phyloP scores from a whole-genome alignment of 2,113 vertebrate genomes.

The Lota lota region DNA sequence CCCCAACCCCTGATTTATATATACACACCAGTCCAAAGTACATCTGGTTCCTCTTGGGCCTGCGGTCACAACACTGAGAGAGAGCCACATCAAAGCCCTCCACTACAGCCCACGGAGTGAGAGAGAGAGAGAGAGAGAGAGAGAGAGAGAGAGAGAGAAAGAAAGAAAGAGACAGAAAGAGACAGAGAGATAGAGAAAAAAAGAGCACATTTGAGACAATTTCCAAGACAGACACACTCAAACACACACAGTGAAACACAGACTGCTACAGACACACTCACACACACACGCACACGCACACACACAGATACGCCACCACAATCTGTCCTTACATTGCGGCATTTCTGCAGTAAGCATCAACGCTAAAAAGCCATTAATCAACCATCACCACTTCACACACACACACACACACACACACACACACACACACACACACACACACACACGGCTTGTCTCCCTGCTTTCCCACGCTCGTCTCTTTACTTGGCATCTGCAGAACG shows the following conservation, averaged over 20 bases:
- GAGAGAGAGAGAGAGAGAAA: constrained; percentile 12
- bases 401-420: background rate
- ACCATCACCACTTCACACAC: constrained; percentile 38
- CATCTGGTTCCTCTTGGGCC: constrained; percentile 71
- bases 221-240: constrained; percentile 26
- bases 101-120: constrained; percentile 52
- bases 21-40: constrained; percentile 46
- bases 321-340: constrained; percentile 64
- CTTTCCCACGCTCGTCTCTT: constrained; percentile 52
- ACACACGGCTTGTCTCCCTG: background rate
- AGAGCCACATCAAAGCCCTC: constrained; percentile 75
- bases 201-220: background rate
- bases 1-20: constrained; percentile 9
- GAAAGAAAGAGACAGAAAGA: constrained; percentile 29
- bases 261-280: background rate
- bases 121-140: constrained; percentile 42
- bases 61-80: constrained; percentile 66
- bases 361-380: constrained; percentile 59
- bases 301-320: constrained; percentile 17
- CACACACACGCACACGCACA: background rate
- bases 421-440: too few relatives aligned
- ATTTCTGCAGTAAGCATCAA: constrained; percentile 47
- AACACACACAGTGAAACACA: constrained; percentile 17
- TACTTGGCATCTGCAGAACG: background rate
- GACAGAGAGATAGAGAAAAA: background rate